These are phyloP conservation scores for Nansenia antarctica DNA, from an alignment of 2,113 vertebrate species.

Conservation along the genomic window DNA sequence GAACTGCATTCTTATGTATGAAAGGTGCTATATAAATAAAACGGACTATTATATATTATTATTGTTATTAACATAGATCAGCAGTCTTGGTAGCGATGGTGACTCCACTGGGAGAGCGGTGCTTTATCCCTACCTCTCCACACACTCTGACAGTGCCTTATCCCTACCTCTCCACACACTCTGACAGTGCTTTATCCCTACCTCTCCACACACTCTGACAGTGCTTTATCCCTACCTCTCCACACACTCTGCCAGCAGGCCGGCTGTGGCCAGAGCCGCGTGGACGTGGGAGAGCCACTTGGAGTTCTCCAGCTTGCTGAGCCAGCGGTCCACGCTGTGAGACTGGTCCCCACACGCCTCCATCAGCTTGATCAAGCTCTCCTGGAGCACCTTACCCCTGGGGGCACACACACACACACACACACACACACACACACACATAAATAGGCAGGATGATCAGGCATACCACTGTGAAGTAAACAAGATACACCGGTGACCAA, in stretches of 20 bases:
- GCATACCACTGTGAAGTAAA: neutral
- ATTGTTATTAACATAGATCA: no score
- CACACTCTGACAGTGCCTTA: no score
- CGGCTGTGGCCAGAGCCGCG: slow-evolving; percentile 77
- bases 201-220: no score
- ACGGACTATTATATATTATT: no score
- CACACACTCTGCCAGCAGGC: slow-evolving; percentile 83
- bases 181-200: no score
- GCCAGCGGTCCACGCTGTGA: slow-evolving; percentile 80
- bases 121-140: no score
- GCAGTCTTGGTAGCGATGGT: no score
- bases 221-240: slow-evolving; percentile 87
- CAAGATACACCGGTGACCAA: neutral
- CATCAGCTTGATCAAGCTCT: slow-evolving; percentile 78
- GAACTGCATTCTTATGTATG: no score
- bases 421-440: neutral
- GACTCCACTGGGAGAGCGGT: no score
- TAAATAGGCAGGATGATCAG: neutral
- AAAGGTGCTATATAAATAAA: no score
- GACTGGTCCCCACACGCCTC: slow-evolving; percentile 79
- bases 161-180: no score
- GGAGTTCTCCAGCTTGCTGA: slow-evolving; percentile 82
- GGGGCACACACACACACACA: slow-evolving; percentile 11
- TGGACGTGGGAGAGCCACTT: slow-evolving; percentile 85
- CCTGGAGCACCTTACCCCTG: slow-evolving; percentile 83